Percentiles rank a stretch among this genome's conserved stretches.
Evolutionary conservation across 2,888 invertebrate species (phyloP).

Genomic region (Drosophila rellima): DNA sequence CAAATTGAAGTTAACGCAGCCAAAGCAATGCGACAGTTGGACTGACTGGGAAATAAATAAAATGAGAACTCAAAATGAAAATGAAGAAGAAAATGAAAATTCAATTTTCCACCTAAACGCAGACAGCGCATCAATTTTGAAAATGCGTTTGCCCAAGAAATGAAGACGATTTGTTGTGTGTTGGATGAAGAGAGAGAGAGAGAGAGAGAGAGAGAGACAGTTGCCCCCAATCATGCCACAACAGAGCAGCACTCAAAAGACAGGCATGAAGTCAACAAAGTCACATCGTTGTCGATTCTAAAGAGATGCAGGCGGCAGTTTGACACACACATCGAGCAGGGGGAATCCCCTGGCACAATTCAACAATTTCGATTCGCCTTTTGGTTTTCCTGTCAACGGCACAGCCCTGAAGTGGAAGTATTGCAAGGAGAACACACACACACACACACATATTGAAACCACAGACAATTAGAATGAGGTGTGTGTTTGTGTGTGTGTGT

Average conservation of each 20-base stretch:
- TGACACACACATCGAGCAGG: neutral
- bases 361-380: conserved; percentile 48
- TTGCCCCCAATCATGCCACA: conserved; percentile 10
- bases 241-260: conserved; percentile 53
- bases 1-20: conserved; percentile 75
- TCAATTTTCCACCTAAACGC: conserved; percentile 83
- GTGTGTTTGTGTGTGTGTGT: conserved; percentile 6
- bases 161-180: conserved; percentile 19
- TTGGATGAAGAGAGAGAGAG: neutral
- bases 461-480: conserved; percentile 48
- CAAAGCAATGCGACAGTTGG: conserved; percentile 45
- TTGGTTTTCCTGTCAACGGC: conserved; percentile 64
- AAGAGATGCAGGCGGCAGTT: conserved; percentile 74
- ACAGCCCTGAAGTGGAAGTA: conserved; percentile 33
- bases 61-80: conserved; percentile 52
- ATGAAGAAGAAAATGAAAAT: conserved; percentile 80
- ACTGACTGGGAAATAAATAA: conserved; percentile 39
- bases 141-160: conserved; percentile 56
- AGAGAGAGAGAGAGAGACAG: neutral
- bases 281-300: conserved; percentile 60
- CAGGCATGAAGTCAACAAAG: conserved; percentile 67
- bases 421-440: conserved; percentile 19
- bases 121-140: conserved; percentile 83
- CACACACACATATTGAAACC: conserved; percentile 1
- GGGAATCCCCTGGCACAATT: conserved; percentile 24